These are phyloP conservation scores for Andrena chrysosceles DNA, from an alignment of 2,888 invertebrate species.

Conservation along the genomic window DNA sequence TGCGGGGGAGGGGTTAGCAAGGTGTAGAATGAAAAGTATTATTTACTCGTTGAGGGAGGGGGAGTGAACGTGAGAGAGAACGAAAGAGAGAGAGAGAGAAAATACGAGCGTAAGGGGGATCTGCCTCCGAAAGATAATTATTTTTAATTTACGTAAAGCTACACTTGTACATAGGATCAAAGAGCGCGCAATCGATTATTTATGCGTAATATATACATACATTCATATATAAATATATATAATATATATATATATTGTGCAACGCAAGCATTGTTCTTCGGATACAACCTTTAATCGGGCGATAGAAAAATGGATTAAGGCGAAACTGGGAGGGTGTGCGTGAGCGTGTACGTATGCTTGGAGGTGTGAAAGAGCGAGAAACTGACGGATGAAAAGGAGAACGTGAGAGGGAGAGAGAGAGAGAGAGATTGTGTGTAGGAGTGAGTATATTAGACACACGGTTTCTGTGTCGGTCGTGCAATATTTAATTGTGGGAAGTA, in stretches of 20 bases:
- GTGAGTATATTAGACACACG: constrained; percentile 53
- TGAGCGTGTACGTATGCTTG: background rate
- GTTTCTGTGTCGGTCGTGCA: constrained; percentile 65
- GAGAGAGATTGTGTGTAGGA: constrained; percentile 6
- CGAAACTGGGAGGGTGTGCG: background rate
- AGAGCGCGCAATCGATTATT: constrained; percentile 80
- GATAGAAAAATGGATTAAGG: constrained; percentile 34
- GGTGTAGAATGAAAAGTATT: constrained; percentile 66
- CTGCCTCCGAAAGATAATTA: constrained; percentile 74
- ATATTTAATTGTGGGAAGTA: constrained; percentile 43
- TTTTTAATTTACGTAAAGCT: constrained; percentile 78
- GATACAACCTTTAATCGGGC: constrained; percentile 79
- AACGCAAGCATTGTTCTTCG: constrained; percentile 79
- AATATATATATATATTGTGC: constrained; percentile 77
- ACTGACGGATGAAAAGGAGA: constrained; percentile 27
- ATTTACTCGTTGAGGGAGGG: constrained; percentile 68
- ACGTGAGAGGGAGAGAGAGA: constrained; percentile 1
- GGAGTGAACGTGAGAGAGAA: constrained; percentile 13
- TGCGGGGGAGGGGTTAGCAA: background rate
- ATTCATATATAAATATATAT: constrained; percentile 64
- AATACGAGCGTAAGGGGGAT: constrained; percentile 36
- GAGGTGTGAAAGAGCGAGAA: background rate
- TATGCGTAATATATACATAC: constrained; percentile 79
- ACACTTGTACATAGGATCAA: constrained; percentile 80
- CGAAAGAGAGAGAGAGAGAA: constrained; percentile 7